Evolutionary conservation across 2,797 vertebrate genomes (phyloP).

Genomic region (Cryptoblepharus egeriae): DNA sequence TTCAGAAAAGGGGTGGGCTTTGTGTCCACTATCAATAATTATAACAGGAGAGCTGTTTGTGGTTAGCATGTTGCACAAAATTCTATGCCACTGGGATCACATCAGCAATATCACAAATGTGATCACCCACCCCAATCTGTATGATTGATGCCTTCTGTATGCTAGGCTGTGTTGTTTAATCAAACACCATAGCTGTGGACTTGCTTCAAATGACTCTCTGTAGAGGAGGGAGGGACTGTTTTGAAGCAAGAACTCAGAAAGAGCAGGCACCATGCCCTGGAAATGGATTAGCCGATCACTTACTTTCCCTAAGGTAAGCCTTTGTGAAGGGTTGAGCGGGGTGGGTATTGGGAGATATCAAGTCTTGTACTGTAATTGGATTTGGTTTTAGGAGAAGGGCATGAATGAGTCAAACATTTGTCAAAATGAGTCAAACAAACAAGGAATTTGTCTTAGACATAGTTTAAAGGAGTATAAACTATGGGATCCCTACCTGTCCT

Average conservation of each 20-base stretch:
- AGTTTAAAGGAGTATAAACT: background rate
- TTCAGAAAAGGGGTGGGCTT: constrained; percentile 2
- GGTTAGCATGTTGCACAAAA: background rate
- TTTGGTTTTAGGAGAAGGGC: background rate
- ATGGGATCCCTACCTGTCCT: background rate
- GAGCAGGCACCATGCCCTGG: constrained; percentile 32
- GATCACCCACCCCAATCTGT: background rate
- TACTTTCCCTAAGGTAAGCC: constrained; percentile 46
- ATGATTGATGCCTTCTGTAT: background rate
- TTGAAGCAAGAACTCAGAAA: background rate
- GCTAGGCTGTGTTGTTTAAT: background rate
- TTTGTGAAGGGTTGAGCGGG: background rate
- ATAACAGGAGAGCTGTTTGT: constrained; percentile 17
- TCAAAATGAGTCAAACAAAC: too few species aligned
- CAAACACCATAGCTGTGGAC: background rate
- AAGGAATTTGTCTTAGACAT: background rate
- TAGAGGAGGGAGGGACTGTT: fast-evolving
- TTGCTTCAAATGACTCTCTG: background rate
- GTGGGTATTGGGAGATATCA: background rate
- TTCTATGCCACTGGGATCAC: background rate
- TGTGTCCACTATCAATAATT: constrained; percentile 4
- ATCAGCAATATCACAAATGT: background rate
- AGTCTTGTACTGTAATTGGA: background rate
- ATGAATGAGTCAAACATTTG: background rate
- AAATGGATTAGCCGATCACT: constrained; percentile 63